Evolutionary conservation across 2,888 invertebrate species (phyloP).

Genomic region (Scaptomyza caliginosa): DNA sequence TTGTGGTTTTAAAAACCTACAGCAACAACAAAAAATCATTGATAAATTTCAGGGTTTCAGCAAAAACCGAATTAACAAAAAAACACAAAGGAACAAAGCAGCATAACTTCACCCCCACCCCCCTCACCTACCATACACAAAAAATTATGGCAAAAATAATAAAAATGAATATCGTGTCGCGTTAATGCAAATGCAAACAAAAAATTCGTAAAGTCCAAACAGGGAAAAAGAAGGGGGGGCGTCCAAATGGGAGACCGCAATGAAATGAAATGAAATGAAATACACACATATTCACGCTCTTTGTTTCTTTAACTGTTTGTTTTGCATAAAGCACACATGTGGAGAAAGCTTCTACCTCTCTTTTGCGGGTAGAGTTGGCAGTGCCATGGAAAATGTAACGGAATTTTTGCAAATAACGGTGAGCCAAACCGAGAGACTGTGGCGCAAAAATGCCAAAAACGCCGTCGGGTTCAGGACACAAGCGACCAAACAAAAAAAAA

Average conservation of each 20-base stretch:
- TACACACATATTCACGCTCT: constrained; percentile 27
- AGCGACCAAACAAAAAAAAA: constrained; percentile 19
- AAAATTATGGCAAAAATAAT: constrained; percentile 26
- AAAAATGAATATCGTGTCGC: constrained; percentile 57
- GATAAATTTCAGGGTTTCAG: background rate
- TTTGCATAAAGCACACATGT: background rate
- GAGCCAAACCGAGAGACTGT: constrained; percentile 9
- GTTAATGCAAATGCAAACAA: constrained; percentile 54
- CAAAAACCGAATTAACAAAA: background rate
- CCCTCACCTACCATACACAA: constrained; percentile 8
- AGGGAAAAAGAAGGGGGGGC: constrained; percentile 33
- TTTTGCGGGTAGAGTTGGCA: constrained; percentile 17
- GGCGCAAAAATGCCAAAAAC: constrained; percentile 60
- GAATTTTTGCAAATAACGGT: constrained; percentile 45
- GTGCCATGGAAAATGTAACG: constrained; percentile 51
- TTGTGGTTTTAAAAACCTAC: background rate
- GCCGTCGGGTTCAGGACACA: constrained; percentile 34
- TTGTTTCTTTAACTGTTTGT: background rate
- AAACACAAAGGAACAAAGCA: constrained; percentile 38
- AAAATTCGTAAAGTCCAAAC: constrained; percentile 52
- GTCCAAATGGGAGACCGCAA: constrained; percentile 62
- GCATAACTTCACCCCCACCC: background rate
- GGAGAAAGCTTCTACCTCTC: background rate
- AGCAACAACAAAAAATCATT: background rate
- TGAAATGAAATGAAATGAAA: constrained; percentile 61